These are phyloP conservation scores for Amphipyra tragopoginis DNA, from an alignment of 2,888 invertebrate species.

Conservation along the genomic window DNA sequence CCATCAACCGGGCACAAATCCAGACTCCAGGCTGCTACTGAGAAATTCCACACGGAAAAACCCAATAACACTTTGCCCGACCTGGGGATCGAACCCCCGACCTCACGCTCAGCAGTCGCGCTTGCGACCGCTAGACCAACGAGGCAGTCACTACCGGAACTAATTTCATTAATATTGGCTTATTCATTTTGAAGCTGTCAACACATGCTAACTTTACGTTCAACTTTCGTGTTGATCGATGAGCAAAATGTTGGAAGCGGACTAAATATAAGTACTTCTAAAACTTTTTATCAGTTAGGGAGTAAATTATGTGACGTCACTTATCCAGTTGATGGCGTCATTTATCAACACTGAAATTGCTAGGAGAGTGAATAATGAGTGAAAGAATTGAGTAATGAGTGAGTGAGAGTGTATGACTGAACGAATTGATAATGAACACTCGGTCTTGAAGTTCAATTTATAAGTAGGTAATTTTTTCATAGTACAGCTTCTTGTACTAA, in stretches of 20 bases:
- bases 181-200: constrained; percentile 22
- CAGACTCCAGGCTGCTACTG: too few relatives aligned
- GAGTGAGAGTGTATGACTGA: constrained; percentile 1
- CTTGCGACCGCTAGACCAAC: too few relatives aligned
- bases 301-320: constrained; percentile 29
- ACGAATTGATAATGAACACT: constrained; percentile 1
- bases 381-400: constrained; percentile 18
- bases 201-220: constrained; percentile 29
- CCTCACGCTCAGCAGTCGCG: too few relatives aligned
- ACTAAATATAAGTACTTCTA: constrained; percentile 17
- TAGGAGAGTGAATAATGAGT: constrained; percentile 28
- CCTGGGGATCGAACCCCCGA: too few relatives aligned
- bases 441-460: background rate
- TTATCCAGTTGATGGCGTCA: constrained; percentile 15
- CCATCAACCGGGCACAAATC: too few relatives aligned
- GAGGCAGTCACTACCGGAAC: background rate
- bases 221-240: constrained; percentile 23
- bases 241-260: background rate
- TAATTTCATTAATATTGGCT: constrained; percentile 28
- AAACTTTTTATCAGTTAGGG: constrained; percentile 11
- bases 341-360: constrained; percentile 40
- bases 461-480: too few relatives aligned
- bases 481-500: too few relatives aligned
- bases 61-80: too few relatives aligned
- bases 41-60: too few relatives aligned